Evolutionary conservation across 2,888 invertebrate genomes (phyloP).

Genomic region (Apamea sordens): DNA sequence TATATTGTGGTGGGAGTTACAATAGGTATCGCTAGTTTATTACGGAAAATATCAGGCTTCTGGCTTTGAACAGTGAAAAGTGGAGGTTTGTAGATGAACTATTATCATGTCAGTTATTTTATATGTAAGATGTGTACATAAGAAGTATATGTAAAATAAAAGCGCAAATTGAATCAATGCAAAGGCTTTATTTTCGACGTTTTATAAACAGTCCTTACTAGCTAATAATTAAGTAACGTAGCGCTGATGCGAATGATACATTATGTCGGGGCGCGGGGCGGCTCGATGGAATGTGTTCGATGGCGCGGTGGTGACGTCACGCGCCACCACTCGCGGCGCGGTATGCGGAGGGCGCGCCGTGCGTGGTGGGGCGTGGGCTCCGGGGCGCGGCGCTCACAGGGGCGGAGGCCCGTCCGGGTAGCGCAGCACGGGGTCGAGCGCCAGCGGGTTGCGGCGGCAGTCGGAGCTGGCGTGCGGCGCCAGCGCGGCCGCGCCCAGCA

Average conservation of each 20-base stretch:
- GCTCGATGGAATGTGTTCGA: conserved; percentile 60
- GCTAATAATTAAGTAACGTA: conserved; percentile 89
- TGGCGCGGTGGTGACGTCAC: conserved; percentile 27
- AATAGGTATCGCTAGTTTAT: conserved; percentile 5
- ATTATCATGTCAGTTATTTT: conserved; percentile 12
- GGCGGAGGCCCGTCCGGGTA: conserved; percentile 99
- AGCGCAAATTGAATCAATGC: conserved; percentile 83
- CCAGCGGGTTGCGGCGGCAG: conserved; percentile 93
- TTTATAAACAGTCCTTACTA: conserved; percentile 87
- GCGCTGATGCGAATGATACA: conserved; percentile 80
- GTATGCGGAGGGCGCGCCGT: neutral
- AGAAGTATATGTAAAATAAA: conserved; percentile 72
- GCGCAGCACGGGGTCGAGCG: conserved; percentile 96
- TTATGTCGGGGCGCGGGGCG: conserved; percentile 56
- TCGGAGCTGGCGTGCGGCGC: conserved; percentile 96
- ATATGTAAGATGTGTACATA: conserved; percentile 49
- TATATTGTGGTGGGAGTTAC: conserved; percentile 1
- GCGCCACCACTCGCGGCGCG: neutral
- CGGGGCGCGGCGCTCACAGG: conserved; percentile 79
- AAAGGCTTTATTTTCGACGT: conserved; percentile 87
- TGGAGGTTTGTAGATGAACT: conserved; percentile 27
- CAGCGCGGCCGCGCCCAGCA: conserved; percentile 97
- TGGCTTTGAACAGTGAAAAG: conserved; percentile 29
- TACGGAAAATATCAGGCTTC: conserved; percentile 9
- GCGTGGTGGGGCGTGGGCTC: conserved; percentile 63